Evolutionary conservation across 2,888 invertebrate genomes (phyloP), one percentile per base, ranked within the genome.

Genomic region (Protophormia terraenovae): DNA sequence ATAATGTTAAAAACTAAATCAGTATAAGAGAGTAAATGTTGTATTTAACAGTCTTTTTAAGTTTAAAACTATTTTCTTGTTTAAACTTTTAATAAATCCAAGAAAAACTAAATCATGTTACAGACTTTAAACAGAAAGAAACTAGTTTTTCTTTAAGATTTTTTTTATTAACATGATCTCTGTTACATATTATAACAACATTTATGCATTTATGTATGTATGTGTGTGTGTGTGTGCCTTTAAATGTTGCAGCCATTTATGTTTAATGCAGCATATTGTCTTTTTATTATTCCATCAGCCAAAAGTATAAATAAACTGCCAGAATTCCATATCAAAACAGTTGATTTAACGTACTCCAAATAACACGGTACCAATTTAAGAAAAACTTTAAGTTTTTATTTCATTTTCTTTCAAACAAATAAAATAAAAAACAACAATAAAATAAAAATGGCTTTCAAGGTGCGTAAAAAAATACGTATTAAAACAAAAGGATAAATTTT

Each of bases 381-480:
- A 64, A 71, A 14, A 76, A 73, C 50, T 80, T 69, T 22, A 62
- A 73, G 22, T 50, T 81, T 75, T 62, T 27, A 47, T n/a, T 32
- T 60, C 38, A 69, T 66, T 79, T 29, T 55, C 29, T 7, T 24
- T 55, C 41, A 10, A 50, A 45, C 32, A 45, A 69, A 72, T 4
- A 53, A 66, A 53, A 66, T 7, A 53, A 32, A 64, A 41, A 71
- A 60, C 69, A 72, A 76, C 27, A 77, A 76, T 38, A 50, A 72
- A 38, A 66, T 75, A 53, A 85, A 85, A 85, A 85, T 85, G 85
- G 85, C 85, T 79, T 85, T 85, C 47, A 85, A 85, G 85, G 85
- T 85, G 85, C 82, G 85, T 85, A 85, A 85, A 71, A 19, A 10
- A 53, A 60, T 3, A 14, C n/a, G 14, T 32, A 27, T 41, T 1